Base-by-base conservation (phyloP, 2,113 vertebrate species). In the Ursus arctos region DNA sequence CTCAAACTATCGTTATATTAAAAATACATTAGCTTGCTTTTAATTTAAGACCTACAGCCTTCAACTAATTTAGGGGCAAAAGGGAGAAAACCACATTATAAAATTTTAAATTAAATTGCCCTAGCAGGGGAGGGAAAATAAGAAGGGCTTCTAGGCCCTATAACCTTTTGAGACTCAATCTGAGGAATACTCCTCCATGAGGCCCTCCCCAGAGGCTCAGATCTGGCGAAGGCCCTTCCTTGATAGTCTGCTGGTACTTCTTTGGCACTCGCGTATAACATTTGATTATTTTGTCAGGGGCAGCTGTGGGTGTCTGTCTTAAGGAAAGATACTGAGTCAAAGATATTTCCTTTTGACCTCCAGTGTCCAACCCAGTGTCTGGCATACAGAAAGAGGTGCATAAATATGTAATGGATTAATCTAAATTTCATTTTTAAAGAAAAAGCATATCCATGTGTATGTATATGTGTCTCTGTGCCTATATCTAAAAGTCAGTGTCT, bases 1-100 rank as follows among this genome's bases (percentile, higher is more conserved):
- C 72, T 94, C 63, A 91, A 83, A 81, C 43, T 36, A 36, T 72
- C 40, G 55, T 55, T 87, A 36, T 33, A 74, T 90, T 94, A 63
- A 91, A 96, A 86, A 86, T 94, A 28, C 53, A 80, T 84, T 79
- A 28, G 11, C 19, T 72, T 90, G 81, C 53, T 91, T 90, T 94
- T 61, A n/a, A 90, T 80, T 86, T 86, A 81, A 74, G 69, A 10
- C 72, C 63, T 91, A 85, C 3, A 55, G 16, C 55, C 72, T 94
- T 80, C 19, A 49, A 81, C 71, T 47, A 80, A 61, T 82, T 80
- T 87, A 57, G 31, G 55, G 74, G 47, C 72, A 5, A 81, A 67
- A 72, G 31, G 24, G 10, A 74, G 81, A 94, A 72, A 87, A 57
- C 77, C 40, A 65, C 63, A 81, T 74, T 81, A 57, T 6, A 91